A percentile compares a stretch with the other conserved stretches of the same genome.
Evolutionary conservation across 2,797 vertebrate species (phyloP).

Genomic region (Alca torda): DNA sequence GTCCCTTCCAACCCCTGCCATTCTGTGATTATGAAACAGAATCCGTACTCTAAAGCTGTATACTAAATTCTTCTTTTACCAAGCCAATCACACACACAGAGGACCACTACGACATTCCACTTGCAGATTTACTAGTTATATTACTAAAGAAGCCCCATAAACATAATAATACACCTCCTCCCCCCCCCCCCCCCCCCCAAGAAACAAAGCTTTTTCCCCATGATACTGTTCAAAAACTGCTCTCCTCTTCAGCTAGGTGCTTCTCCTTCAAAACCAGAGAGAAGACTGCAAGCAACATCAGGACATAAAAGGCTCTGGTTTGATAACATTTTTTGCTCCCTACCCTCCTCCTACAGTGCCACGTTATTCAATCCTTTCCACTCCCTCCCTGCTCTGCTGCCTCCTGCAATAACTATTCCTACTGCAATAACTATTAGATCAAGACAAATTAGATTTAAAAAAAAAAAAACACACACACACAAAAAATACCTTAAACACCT

Average conservation of each 20-base stretch:
- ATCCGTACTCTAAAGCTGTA: background rate
- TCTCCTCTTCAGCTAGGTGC: background rate
- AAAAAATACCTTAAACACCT: background rate
- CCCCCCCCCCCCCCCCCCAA: accelerated
- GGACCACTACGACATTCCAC: background rate
- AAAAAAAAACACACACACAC: too few species aligned
- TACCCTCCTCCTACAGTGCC: background rate
- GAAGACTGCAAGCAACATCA: background rate
- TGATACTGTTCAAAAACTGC: background rate
- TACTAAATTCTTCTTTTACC: background rate
- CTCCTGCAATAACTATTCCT: background rate
- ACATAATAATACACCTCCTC: background rate
- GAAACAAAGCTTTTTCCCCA: background rate
- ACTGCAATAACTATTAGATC: background rate
- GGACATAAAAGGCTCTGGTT: background rate
- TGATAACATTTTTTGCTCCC: background rate
- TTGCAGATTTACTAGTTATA: background rate
- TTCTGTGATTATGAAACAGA: background rate
- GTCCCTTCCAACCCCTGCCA: background rate
- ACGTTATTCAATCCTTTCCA: background rate
- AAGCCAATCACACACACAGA: background rate
- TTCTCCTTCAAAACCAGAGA: background rate
- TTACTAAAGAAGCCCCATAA: background rate
- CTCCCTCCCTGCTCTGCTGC: background rate
- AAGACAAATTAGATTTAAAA: background rate